Evolutionary conservation across 2,888 invertebrate genomes (phyloP).

Genomic region (Troides oblongomaculatus): DNA sequence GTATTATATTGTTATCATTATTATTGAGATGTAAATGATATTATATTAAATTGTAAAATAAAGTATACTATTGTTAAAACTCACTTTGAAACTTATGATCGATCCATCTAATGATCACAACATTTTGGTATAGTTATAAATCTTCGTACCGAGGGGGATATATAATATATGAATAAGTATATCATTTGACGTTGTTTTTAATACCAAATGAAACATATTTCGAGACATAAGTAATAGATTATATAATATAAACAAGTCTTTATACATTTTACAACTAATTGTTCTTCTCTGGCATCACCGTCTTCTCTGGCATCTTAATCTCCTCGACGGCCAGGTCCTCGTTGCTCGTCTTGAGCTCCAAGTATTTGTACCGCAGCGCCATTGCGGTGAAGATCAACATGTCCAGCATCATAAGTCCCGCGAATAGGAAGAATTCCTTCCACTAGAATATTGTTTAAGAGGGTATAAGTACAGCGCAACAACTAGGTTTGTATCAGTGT

Average conservation of each 20-base stretch:
- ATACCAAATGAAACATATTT: not conserved
- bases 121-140: too few relatives aligned
- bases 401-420: conserved; percentile 90
- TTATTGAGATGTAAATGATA: too few relatives aligned
- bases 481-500: too few relatives aligned
- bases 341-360: conserved; percentile 60
- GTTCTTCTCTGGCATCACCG: conserved; percentile 21
- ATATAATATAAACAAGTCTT: conserved; percentile 24
- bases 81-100: too few relatives aligned
- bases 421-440: conserved; percentile 92
- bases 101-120: too few relatives aligned
- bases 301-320: conserved; percentile 57
- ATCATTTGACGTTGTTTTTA: too few relatives aligned
- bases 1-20: too few relatives aligned
- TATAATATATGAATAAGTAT: too few relatives aligned
- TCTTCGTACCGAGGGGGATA: too few relatives aligned
- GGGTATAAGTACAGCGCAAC: too few relatives aligned
- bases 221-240: not conserved
- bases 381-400: conserved; percentile 90
- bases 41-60: too few relatives aligned
- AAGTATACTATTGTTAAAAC: too few relatives aligned
- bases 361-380: conserved; percentile 89
- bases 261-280: conserved; percentile 36
- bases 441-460: conserved; percentile 77
- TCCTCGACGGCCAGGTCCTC: conserved; percentile 57